A percentile compares a stretch with the other conserved stretches of the same genome.
These are phyloP conservation scores for Tragelaphus scriptus DNA, from an alignment of 2,113 vertebrate species.

Conservation along the genomic window DNA sequence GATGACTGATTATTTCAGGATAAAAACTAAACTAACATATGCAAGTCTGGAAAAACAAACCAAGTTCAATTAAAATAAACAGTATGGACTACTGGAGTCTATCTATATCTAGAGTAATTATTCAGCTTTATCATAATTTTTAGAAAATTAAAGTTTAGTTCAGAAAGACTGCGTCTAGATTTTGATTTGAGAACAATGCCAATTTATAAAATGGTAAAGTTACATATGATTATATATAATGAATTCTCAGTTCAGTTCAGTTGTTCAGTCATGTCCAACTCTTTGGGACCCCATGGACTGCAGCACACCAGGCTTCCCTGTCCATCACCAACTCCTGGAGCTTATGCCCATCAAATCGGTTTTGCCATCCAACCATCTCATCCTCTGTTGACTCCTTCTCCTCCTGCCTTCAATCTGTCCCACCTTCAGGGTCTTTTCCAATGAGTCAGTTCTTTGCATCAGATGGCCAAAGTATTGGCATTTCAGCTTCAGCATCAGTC, in stretches of 20 bases:
- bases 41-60: not conserved
- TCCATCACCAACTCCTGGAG: not conserved
- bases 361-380: not conserved
- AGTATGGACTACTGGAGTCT: not conserved
- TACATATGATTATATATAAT: not conserved
- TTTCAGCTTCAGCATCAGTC: not conserved
- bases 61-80: not conserved
- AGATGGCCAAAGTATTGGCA: not conserved
- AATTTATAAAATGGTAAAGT: not conserved
- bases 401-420: not conserved
- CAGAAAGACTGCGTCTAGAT: not conserved
- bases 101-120: not conserved
- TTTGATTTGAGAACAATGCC: not conserved
- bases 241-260: not conserved
- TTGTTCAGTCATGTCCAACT: not conserved
- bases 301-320: not conserved
- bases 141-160: not conserved
- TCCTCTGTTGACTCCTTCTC: not conserved
- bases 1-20: not conserved
- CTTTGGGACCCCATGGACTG: not conserved
- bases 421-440: not conserved
- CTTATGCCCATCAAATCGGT: fast-evolving
- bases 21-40: not conserved
- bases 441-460: not conserved
- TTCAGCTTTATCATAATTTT: not conserved